phyloP scores from a whole-genome alignment of 2,888 invertebrate species.

The Caenorhabditis sinica region DNA sequence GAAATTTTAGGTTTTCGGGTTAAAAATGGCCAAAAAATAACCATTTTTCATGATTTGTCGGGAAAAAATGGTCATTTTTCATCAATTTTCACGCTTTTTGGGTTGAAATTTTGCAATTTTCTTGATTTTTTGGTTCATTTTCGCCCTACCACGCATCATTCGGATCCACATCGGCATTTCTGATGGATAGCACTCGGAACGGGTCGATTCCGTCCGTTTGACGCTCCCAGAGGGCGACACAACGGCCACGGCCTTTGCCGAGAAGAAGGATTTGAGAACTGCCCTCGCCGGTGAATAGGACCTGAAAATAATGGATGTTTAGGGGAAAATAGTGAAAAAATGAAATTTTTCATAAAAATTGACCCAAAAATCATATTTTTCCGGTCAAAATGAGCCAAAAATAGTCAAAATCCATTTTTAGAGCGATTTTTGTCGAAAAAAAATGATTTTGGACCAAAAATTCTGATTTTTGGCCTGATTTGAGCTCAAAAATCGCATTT shows the following conservation, averaged over 20 bases:
- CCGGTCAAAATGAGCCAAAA: neutral
- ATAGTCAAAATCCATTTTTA: neutral
- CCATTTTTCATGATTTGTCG: neutral
- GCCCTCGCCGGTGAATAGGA: slow-evolving; percentile 39
- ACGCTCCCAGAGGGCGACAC: slow-evolving; percentile 52
- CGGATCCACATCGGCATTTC: slow-evolving; percentile 56
- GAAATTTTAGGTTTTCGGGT: neutral
- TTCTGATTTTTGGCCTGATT: neutral
- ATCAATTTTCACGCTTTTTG: neutral
- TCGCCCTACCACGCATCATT: slow-evolving; percentile 56
- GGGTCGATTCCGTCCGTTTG: slow-evolving; percentile 49
- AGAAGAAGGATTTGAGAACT: slow-evolving; percentile 46
- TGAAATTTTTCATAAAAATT: slow-evolving; percentile 3
- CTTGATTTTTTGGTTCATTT: neutral
- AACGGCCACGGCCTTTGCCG: slow-evolving; percentile 56
- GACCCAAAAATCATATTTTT: neutral
- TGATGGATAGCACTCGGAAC: slow-evolving; percentile 44
- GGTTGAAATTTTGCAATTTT: neutral
- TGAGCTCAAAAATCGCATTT: neutral
- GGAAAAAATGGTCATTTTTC: neutral
- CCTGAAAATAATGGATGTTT: slow-evolving; percentile 32
- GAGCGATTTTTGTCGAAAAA: neutral
- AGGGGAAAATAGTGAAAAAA: neutral
- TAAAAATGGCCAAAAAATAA: neutral
- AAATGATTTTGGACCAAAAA: neutral